These are phyloP conservation scores for Tipula helvola DNA, from an alignment of 2,888 invertebrate genomes.

Conservation along the genomic window DNA sequence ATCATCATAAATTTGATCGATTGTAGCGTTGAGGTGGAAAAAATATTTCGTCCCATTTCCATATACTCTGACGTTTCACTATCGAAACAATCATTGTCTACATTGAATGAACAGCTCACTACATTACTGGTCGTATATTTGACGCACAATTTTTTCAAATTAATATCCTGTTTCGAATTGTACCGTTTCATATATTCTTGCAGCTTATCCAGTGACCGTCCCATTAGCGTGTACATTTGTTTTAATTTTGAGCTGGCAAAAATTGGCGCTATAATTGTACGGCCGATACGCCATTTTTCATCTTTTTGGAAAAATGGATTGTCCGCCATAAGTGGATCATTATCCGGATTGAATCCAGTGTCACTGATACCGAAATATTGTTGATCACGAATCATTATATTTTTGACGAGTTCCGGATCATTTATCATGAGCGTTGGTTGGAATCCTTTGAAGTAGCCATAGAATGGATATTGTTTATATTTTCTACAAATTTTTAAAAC, in stretches of 20 bases:
- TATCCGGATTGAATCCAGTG: background rate
- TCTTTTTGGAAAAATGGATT: constrained; percentile 11
- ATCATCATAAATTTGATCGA: constrained; percentile 10
- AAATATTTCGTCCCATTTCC: constrained; percentile 13
- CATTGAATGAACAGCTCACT: constrained; percentile 11
- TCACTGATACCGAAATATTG: constrained; percentile 6
- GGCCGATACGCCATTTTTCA: constrained; percentile 10
- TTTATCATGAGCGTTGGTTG: background rate
- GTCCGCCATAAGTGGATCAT: constrained; percentile 7
- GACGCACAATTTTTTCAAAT: background rate
- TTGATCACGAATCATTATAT: constrained; percentile 11
- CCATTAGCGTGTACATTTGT: background rate
- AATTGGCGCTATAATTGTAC: background rate
- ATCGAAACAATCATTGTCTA: constrained; percentile 12
- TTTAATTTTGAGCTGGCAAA: constrained; percentile 8
- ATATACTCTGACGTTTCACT: constrained; percentile 13
- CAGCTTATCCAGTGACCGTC: background rate
- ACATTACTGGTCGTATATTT: constrained; percentile 13
- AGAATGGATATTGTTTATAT: constrained; percentile 8
- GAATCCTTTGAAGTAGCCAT: constrained; percentile 8
- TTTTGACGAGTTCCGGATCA: constrained; percentile 11
- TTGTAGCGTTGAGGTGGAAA: constrained; percentile 6
- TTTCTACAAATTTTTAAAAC: background rate
- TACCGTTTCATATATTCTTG: background rate
- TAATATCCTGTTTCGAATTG: background rate